These are phyloP conservation scores for Tuberolachnus salignus DNA, from an alignment of 2,888 invertebrate genomes.

Conservation along the genomic window DNA sequence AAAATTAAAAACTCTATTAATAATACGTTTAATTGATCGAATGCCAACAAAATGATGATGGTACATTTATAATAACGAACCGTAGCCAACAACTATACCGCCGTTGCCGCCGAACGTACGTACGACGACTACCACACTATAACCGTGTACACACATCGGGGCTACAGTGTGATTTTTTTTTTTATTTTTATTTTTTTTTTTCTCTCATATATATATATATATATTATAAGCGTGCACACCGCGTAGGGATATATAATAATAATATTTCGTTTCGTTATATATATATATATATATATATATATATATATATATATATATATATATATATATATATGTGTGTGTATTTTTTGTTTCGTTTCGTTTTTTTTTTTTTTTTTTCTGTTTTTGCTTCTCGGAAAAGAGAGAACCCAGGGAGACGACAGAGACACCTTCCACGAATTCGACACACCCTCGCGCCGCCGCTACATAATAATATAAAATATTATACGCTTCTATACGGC, in stretches of 20 bases:
- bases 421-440: conserved; percentile 53
- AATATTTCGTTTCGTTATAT: too few relatives aligned
- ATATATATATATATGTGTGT: too few relatives aligned
- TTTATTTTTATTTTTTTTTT: too few relatives aligned
- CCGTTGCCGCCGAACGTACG: not conserved
- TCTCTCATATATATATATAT: too few relatives aligned
- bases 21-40: conserved; percentile 55
- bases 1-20: conserved; percentile 56
- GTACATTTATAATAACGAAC: conserved; percentile 55
- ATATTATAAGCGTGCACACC: conserved; percentile 19
- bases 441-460: conserved; percentile 28
- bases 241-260: conserved; percentile 20
- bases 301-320: too few relatives aligned
- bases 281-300: too few relatives aligned
- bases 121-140: not conserved
- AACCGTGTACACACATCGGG: not conserved
- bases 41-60: conserved; percentile 54
- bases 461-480: too few relatives aligned
- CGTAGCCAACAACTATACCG: conserved; percentile 47
- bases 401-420: conserved; percentile 7
- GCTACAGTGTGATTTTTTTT: conserved; percentile 15
- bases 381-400: conserved; percentile 37
- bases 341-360: not conserved
- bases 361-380: not conserved
- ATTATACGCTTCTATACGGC: not conserved